These are phyloP conservation scores for Araneus ventricosus DNA, from an alignment of 1,140 invertebrate species.

Conservation along the genomic window DNA sequence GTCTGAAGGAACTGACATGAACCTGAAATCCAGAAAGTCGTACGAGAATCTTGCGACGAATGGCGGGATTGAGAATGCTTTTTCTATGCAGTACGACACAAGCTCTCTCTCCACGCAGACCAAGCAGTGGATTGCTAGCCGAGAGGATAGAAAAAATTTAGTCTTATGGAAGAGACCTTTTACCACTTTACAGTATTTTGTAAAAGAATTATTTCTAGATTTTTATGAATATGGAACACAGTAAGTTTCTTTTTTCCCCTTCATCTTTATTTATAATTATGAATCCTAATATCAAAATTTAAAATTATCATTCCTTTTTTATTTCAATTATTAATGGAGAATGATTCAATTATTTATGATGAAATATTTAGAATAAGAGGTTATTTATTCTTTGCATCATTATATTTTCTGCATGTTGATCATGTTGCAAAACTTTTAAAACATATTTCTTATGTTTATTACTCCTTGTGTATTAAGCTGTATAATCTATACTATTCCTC, in stretches of 20 bases:
- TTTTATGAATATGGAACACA: slow-evolving; percentile 83
- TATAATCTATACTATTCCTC: no score
- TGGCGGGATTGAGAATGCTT: slow-evolving; percentile 55
- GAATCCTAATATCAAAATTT: neutral
- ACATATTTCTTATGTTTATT: no score
- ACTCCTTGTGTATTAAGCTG: no score
- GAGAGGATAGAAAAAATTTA: slow-evolving; percentile 83
- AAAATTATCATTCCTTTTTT: no score
- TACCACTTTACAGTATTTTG: slow-evolving; percentile 90
- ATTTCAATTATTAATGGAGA: no score
- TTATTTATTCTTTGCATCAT: no score
- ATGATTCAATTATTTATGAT: no score
- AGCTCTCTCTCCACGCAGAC: slow-evolving; percentile 55
- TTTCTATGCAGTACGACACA: slow-evolving; percentile 62
- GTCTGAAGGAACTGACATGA: slow-evolving; percentile 57
- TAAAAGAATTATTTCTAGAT: slow-evolving; percentile 86
- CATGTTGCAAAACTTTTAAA: no score
- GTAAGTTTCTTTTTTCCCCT: slow-evolving; percentile 76
- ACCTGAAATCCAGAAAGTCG: slow-evolving; percentile 58
- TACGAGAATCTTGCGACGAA: slow-evolving; percentile 68
- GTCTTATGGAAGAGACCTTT: slow-evolving; percentile 93
- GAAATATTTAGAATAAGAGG: no score
- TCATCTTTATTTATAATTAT: neutral
- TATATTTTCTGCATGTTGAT: no score
- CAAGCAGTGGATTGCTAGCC: slow-evolving; percentile 46